Evolutionary conservation across 2,888 invertebrate genomes (phyloP).

Genomic region (Trichopoda pennipes): DNA sequence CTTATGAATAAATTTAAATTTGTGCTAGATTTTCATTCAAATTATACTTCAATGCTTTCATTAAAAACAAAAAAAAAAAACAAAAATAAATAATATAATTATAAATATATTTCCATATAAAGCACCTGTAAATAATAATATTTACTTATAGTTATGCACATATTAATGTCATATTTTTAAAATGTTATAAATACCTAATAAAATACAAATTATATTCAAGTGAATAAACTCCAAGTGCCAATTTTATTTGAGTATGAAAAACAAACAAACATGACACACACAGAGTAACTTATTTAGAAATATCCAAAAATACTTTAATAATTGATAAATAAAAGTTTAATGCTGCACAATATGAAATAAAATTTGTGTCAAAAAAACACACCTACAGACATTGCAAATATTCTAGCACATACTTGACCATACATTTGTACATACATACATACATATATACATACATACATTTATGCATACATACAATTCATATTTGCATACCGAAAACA

Average conservation of each 20-base stretch:
- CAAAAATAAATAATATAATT: background rate
- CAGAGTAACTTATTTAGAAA: background rate
- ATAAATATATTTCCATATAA: background rate
- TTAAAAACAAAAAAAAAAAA: too few species aligned
- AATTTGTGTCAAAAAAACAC: constrained; percentile 43
- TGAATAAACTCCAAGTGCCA: constrained; percentile 9
- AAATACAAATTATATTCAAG: constrained; percentile 38
- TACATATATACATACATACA: too few species aligned
- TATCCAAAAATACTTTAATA: constrained; percentile 39
- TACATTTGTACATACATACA: background rate
- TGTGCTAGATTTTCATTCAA: too few species aligned
- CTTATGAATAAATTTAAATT: too few species aligned
- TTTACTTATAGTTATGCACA: constrained; percentile 13
- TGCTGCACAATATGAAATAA: constrained; percentile 20
- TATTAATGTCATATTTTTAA: constrained; percentile 15
- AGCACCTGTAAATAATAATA: background rate
- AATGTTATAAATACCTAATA: constrained; percentile 52
- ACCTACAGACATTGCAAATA: background rate
- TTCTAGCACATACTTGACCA: background rate
- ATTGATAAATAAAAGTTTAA: constrained; percentile 48
- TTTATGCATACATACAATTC: background rate
- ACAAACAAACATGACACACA: constrained; percentile 22
- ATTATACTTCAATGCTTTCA: too few species aligned
- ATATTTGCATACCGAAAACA: constrained; percentile 6
- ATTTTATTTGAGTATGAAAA: constrained; percentile 4